Evolutionary conservation across 1,140 invertebrate genomes (phyloP).

Genomic region (Tyrophagus putrescentiae): DNA sequence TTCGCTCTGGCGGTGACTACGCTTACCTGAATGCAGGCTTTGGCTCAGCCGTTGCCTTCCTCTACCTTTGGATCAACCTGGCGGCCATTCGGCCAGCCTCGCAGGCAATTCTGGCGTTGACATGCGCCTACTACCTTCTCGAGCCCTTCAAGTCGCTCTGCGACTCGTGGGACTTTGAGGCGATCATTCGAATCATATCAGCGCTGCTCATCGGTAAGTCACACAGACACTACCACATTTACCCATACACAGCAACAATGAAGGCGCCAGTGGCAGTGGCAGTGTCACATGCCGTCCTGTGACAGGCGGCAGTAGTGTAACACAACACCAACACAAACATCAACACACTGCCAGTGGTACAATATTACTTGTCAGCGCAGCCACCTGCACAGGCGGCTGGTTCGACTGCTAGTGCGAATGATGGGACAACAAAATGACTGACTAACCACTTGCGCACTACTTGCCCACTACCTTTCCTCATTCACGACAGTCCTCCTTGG

Average conservation of each 20-base stretch:
- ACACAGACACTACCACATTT: too few relatives aligned
- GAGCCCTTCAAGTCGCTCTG: constrained; percentile 56
- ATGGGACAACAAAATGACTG: constrained; percentile 12
- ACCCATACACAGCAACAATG: too few relatives aligned
- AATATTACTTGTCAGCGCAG: too few relatives aligned
- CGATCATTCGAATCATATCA: constrained; percentile 30
- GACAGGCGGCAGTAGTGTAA: too few relatives aligned
- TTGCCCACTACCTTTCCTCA: too few relatives aligned
- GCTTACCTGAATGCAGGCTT: constrained; percentile 84
- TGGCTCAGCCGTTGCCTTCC: constrained; percentile 74
- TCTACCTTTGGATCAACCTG: constrained; percentile 85
- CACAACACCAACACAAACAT: too few relatives aligned
- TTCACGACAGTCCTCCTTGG: constrained; percentile 42
- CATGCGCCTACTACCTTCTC: constrained; percentile 86
- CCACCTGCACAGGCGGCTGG: too few relatives aligned
- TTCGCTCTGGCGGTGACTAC: constrained; percentile 89
- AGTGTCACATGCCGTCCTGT: too few relatives aligned
- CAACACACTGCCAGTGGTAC: too few relatives aligned
- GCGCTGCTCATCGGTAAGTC: constrained; percentile 12
- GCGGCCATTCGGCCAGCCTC: constrained; percentile 78
- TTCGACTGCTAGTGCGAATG: too few relatives aligned
- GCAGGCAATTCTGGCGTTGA: constrained; percentile 87
- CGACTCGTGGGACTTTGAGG: not conserved
- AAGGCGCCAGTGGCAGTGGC: too few relatives aligned
- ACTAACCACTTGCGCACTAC: too few relatives aligned